Evolutionary conservation across 2,888 invertebrate genomes (phyloP), one percentile per base, ranked within the genome.

Genomic region (Synergus gifuensis): DNA sequence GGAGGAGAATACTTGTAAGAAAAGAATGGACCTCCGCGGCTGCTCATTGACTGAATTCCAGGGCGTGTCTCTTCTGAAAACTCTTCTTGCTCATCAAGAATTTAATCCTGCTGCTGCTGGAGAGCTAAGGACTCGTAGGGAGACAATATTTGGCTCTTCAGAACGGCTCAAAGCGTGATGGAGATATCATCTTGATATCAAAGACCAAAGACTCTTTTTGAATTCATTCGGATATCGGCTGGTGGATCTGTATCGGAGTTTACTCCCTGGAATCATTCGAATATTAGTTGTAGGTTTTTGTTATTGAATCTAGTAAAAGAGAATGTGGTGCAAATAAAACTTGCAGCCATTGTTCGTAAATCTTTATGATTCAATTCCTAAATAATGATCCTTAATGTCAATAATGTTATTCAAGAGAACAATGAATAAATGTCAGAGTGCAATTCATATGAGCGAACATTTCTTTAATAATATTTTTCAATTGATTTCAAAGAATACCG

Each of bases 31-130:
- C 54, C 69, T 58, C 42, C 69, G 44, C 44, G 62, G 42, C 60
- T 8, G 77, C 40, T 63, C 66, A 87, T 85, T 82, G 84, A 85
- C 81, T 77, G 82, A 85, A 87, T 85, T 82, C 83, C 82, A 83
- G 81, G 82, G 83, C 82, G 82, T 83, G 83, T 83, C 82, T 78
- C 64, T 22, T 73, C 73, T 73, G 36, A 36, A 54, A 54, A 73
- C 28, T 73, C 54, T 73, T 73, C 73, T 73, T 73, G 73, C 54
- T 73, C 73, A 73, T 73, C 73, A 73, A 73, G 73, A 73, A 73
- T 73, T 73, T 73, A 73, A 73, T 73, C 73, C 73, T 73, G 69
- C 49, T 49, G 54, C 54, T 54, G 44, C n/a, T 54, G 22, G 11
- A 22, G 64, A 42, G 16, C 69, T 54, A 36, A 54, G 36, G 49